Evolutionary conservation across 2,113 vertebrate species (phyloP).

Genomic region (Pseudorasbora parva): DNA sequence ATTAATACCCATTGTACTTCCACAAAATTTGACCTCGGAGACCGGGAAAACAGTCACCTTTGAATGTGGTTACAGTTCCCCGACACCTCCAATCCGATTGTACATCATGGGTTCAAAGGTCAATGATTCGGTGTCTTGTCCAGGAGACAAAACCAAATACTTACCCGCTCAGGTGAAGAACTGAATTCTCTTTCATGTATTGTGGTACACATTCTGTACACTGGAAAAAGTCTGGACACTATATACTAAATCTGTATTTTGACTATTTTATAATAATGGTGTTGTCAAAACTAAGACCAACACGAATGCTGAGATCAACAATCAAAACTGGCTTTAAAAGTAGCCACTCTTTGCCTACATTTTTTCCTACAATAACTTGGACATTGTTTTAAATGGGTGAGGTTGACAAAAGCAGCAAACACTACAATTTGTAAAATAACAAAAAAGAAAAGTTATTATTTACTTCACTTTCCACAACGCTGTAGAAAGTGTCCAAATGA

Average conservation of each 20-base stretch:
- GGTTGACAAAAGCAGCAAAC: not conserved
- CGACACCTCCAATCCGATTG: constrained; percentile 51
- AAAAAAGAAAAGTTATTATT: not conserved
- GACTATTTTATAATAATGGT: not conserved
- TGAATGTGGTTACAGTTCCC: constrained; percentile 60
- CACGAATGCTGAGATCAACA: not conserved
- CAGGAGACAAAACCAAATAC: constrained; percentile 34
- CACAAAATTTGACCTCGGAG: constrained; percentile 55
- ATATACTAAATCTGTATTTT: not conserved
- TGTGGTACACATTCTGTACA: not conserved
- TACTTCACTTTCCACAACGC: not conserved
- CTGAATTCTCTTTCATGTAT: not conserved
- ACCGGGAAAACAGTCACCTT: constrained; percentile 67
- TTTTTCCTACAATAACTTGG: not conserved
- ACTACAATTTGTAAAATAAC: not conserved
- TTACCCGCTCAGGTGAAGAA: constrained; percentile 19
- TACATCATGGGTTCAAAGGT: constrained; percentile 51
- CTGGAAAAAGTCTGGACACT: not conserved
- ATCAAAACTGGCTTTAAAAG: not conserved
- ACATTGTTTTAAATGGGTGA: not conserved
- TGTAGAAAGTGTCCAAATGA: no score
- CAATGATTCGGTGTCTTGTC: constrained; percentile 68
- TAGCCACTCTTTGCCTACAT: not conserved
- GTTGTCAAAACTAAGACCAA: not conserved
- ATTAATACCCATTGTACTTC: constrained; percentile 42